Evolutionary conservation across 2,888 invertebrate genomes (phyloP), one percentile per base, ranked within the genome.

Genomic region (Malthinus flaveolus): DNA sequence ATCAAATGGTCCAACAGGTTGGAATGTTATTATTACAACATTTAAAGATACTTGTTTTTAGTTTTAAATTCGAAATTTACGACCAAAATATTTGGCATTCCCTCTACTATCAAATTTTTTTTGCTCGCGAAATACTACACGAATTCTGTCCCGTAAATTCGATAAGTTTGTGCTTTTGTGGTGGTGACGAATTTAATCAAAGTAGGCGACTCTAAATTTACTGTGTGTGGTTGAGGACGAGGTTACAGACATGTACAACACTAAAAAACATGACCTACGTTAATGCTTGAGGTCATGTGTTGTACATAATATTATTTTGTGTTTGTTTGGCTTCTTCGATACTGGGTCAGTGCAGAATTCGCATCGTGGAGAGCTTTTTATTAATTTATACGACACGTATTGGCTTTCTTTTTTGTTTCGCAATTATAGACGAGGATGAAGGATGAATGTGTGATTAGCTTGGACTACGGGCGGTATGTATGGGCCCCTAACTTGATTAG

Each of bases 261-360:
- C 23, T 23, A 23, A 23, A 23, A 23, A 46, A 51, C 63, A 63
- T 61, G 61, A 63, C 63, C 63, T 61, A 63, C 59, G 56, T 50
- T 44, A 63, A 63, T 58, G 54, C 53, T 55, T 56, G 63, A 63
- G 63, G 63, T 63, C 63, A 63, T 61, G 44, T 36, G 51, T 50
- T 42, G 46, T 59, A 32, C 55, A 23, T 23, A 23, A 23, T 23
- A 23, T 55, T 51, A 59, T 56, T 56, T 51, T 49, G 56, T 55
- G 49, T 56, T 59, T 59, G 49, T 56, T 48, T 45, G 59, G 59
- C 56, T 59, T 63, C 63, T 46, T 35, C 54, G 32, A 23, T 32
- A 59, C 46, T 55, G 48, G 59, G 55, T 59, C 56, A 59, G 51
- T 59, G 59, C 59, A 59, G 51, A 23, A 23, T 23, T 23, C 23